phyloP scores from a whole-genome alignment of 2,113 vertebrate genomes.

The Tenebrosternarchus preto region DNA sequence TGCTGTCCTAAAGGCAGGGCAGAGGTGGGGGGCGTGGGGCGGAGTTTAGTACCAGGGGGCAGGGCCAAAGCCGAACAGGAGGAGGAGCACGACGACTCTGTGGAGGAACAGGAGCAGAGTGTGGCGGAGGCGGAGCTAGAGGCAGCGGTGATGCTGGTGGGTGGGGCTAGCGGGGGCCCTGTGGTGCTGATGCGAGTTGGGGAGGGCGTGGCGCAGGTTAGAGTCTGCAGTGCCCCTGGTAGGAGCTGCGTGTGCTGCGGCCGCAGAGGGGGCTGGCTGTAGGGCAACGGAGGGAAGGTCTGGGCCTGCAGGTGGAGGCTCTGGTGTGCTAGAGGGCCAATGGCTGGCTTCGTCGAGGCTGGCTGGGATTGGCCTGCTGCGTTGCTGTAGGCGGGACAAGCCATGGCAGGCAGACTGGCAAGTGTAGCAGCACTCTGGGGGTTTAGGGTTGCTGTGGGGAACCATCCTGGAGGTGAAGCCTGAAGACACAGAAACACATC shows the following conservation, averaged over 20 bases:
- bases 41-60: slow-evolving; percentile 75
- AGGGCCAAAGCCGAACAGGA: slow-evolving; percentile 71
- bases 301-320: slow-evolving; percentile 62
- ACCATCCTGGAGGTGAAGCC: slow-evolving; percentile 69
- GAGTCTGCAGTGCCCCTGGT: slow-evolving; percentile 63
- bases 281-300: slow-evolving; percentile 66
- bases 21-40: slow-evolving; percentile 65
- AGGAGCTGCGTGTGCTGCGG: slow-evolving; percentile 68
- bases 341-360: slow-evolving; percentile 68
- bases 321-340: slow-evolving; percentile 64
- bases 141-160: slow-evolving; percentile 61
- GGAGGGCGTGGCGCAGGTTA: slow-evolving; percentile 7
- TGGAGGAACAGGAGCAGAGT: slow-evolving; percentile 65
- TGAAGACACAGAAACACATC: slow-evolving; percentile 50
- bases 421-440: slow-evolving; percentile 58
- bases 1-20: slow-evolving; percentile 74
- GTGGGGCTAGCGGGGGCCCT: slow-evolving; percentile 20
- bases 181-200: not conserved
- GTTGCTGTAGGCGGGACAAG: slow-evolving; percentile 64
- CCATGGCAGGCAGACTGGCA: slow-evolving; percentile 54
- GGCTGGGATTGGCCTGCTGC: slow-evolving; percentile 60
- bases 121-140: slow-evolving; percentile 45
- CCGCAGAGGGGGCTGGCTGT: slow-evolving; percentile 61
- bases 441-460: slow-evolving; percentile 64
- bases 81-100: slow-evolving; percentile 62